Conservation (phyloP, 2,113 vertebrate species). For the Edolisoma coerulescens region DNA sequence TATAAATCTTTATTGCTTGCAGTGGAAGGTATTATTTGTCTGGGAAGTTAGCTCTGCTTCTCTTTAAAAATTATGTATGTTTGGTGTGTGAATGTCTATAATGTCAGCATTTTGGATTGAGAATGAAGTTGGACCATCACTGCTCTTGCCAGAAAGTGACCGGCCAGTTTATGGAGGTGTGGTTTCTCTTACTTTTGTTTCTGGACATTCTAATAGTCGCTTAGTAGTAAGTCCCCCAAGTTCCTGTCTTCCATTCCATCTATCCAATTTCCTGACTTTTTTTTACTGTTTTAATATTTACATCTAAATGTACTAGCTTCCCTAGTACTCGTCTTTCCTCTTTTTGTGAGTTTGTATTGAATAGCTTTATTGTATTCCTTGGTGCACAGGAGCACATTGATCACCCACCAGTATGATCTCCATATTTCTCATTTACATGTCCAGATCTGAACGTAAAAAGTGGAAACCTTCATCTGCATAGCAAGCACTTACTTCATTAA, state of each 20-base stretch:
- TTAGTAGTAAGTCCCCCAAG: neutral
- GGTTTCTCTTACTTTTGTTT: neutral
- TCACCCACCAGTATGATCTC: neutral
- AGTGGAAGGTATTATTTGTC: neutral
- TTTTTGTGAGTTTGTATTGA: neutral
- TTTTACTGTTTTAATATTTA: neutral
- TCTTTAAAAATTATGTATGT: neutral
- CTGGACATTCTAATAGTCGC: neutral
- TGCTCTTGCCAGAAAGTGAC: neutral
- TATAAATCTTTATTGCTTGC: neutral
- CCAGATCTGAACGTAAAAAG: neutral
- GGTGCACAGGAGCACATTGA: neutral
- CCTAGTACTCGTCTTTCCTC: neutral
- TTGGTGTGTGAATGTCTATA: neutral
- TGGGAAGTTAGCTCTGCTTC: neutral
- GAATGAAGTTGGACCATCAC: neutral
- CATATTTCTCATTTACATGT: neutral
- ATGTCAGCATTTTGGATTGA: neutral
- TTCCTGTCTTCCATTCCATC: neutral
- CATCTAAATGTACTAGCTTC: neutral
- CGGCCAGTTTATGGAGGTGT: neutral
- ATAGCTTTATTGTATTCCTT: neutral
- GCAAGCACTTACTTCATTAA: neutral
- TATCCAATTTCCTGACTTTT: neutral
- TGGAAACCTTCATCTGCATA: neutral